phyloP scores from a whole-genome alignment of 1,140 invertebrate genomes.

The Vanessa atalanta region DNA sequence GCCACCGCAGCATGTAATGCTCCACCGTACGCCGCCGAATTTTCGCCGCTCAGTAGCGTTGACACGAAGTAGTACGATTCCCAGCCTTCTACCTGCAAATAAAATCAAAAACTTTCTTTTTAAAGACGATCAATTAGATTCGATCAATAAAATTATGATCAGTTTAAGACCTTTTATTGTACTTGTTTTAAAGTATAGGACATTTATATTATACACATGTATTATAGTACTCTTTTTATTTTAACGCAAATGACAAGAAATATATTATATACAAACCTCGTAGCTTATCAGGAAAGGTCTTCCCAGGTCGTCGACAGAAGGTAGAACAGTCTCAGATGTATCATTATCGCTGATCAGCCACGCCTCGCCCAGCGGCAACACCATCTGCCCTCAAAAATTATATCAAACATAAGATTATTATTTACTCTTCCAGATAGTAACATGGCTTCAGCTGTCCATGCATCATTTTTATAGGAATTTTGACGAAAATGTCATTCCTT shows the following conservation, averaged over 20 bases:
- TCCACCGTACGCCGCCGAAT: slow-evolving; percentile 92
- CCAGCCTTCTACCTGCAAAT: slow-evolving; percentile 78
- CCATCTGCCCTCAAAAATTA: slow-evolving; percentile 53
- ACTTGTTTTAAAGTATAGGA: too few relatives aligned
- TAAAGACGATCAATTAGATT: too few relatives aligned
- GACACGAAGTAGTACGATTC: slow-evolving; percentile 95
- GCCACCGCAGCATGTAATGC: slow-evolving; percentile 88
- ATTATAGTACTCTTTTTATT: too few relatives aligned
- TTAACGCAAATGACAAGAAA: not conserved
- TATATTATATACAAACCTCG: slow-evolving; percentile 50
- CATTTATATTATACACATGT: too few relatives aligned
- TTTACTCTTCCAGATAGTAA: not conserved
- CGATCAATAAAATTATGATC: too few relatives aligned
- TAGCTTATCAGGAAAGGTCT: slow-evolving; percentile 67
- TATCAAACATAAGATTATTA: slow-evolving; percentile 1
- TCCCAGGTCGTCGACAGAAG: slow-evolving; percentile 61
- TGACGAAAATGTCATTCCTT: too few relatives aligned
- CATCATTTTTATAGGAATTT: too few relatives aligned
- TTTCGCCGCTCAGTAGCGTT: slow-evolving; percentile 86
- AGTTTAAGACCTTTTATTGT: too few relatives aligned
- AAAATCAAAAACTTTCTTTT: not conserved
- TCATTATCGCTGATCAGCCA: slow-evolving; percentile 61
- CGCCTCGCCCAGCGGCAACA: slow-evolving; percentile 60
- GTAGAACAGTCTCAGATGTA: slow-evolving; percentile 55
- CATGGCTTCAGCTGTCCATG: too few relatives aligned